A percentile compares a stretch with the other conserved stretches of the same genome.
phyloP scores from a whole-genome alignment of 2,888 invertebrate genomes.

The Hoplodrina ambigua region DNA sequence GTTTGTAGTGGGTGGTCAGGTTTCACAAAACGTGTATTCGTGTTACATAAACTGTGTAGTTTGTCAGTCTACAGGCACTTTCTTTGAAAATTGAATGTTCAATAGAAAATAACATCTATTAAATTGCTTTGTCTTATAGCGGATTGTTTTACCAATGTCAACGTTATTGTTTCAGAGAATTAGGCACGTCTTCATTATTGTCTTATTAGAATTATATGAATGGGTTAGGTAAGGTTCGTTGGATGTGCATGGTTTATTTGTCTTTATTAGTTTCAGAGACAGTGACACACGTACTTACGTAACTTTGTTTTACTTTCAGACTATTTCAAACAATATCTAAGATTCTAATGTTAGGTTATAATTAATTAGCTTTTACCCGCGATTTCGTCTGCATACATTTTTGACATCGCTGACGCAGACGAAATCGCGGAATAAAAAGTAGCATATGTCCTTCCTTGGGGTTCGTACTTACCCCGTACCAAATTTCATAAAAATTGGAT shows the following conservation, averaged over 20 bases:
- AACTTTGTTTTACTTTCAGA: neutral
- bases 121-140: neutral
- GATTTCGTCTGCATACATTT: no score
- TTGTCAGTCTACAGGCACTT: slow-evolving; percentile 15
- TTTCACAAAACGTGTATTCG: slow-evolving; percentile 15
- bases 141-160: neutral
- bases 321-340: neutral
- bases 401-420: no score
- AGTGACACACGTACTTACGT: neutral
- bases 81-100: slow-evolving; percentile 1
- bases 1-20: neutral
- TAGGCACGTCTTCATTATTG: slow-evolving; percentile 9
- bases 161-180: slow-evolving; percentile 5
- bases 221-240: slow-evolving; percentile 1
- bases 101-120: slow-evolving; percentile 17
- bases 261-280: neutral
- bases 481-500: no score
- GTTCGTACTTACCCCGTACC: no score
- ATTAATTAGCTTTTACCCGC: no score
- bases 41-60: neutral
- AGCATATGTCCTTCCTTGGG: no score
- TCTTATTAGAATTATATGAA: slow-evolving; percentile 7
- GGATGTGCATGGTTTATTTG: neutral
- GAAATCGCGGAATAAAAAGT: no score
- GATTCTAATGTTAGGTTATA: no score